These are phyloP conservation scores for Enteromius viviparus DNA, from an alignment of 2,797 vertebrate genomes.

Conservation along the genomic window DNA sequence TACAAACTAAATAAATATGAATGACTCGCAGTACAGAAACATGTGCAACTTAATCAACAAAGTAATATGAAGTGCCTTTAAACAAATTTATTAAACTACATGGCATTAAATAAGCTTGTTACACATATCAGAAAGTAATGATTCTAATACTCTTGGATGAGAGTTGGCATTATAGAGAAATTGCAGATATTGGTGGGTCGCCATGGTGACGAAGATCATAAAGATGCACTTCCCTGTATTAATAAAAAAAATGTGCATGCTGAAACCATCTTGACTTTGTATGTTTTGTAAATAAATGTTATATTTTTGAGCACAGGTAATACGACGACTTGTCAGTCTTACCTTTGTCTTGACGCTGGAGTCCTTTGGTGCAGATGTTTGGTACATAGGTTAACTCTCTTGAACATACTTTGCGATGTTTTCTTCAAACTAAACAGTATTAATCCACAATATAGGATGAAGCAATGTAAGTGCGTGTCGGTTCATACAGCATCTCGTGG, in stretches of 20 bases:
- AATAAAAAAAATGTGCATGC: neutral
- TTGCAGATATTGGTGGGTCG: conserved; percentile 1
- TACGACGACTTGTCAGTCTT: neutral
- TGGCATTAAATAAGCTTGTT: neutral
- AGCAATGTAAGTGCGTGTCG: conserved; percentile 12
- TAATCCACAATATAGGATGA: conserved; percentile 44
- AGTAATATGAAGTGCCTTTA: neutral
- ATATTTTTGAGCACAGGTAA: neutral
- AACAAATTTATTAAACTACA: conserved; percentile 13
- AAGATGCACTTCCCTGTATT: conserved; percentile 19
- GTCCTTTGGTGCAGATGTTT: neutral
- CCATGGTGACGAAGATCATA: conserved; percentile 2
- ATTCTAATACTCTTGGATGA: neutral
- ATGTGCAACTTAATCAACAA: neutral
- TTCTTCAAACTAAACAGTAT: neutral
- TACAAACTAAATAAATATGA: neutral
- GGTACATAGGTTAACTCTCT: neutral
- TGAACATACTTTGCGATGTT: neutral
- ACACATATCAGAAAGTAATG: neutral
- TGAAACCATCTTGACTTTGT: neutral
- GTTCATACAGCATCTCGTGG: neutral
- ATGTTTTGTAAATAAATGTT: neutral
- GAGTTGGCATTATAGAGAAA: neutral
- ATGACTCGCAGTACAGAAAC: neutral
- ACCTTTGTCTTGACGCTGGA: conserved; percentile 12